A percentile compares a stretch with the other conserved stretches of the same genome.
phyloP scores from a whole-genome alignment of 2,888 invertebrate species.

The Chironomus riparius region DNA sequence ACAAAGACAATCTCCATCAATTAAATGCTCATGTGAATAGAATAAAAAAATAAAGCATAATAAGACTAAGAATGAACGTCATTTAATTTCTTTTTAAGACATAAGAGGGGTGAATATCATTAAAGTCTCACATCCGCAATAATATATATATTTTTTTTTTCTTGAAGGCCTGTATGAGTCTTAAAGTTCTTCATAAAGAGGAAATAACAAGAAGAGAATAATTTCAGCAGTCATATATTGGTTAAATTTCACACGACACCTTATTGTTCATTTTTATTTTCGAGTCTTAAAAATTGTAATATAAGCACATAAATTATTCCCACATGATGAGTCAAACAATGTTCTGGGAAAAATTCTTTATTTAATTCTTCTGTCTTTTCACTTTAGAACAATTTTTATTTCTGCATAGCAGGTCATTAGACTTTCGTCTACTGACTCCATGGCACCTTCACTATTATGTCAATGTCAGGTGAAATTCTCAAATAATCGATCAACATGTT shows the following conservation, averaged over 20 bases:
- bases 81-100: not conserved
- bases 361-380: not conserved
- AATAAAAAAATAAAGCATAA: not conserved
- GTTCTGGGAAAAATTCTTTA: not conserved
- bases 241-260: conserved; percentile 22
- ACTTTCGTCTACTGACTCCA: not conserved
- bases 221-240: not conserved
- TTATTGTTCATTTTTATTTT: conserved; percentile 7
- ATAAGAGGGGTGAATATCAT: conserved; percentile 18
- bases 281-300: not conserved
- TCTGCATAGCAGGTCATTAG: not conserved
- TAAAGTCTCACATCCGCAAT: not conserved
- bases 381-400: no score
- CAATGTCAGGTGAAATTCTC: not conserved
- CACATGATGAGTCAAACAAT: conserved; percentile 14
- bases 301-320: conserved; percentile 7
- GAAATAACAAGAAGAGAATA: no score
- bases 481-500: not conserved
- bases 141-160: not conserved
- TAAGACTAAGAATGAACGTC: not conserved
- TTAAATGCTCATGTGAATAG: not conserved
- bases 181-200: not conserved
- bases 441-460: not conserved
- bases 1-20: no score
- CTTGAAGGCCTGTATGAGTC: conserved; percentile 10